These are phyloP conservation scores for Pelecanoides urinatrix DNA, from an alignment of 2,113 vertebrate species.

Conservation along the genomic window DNA sequence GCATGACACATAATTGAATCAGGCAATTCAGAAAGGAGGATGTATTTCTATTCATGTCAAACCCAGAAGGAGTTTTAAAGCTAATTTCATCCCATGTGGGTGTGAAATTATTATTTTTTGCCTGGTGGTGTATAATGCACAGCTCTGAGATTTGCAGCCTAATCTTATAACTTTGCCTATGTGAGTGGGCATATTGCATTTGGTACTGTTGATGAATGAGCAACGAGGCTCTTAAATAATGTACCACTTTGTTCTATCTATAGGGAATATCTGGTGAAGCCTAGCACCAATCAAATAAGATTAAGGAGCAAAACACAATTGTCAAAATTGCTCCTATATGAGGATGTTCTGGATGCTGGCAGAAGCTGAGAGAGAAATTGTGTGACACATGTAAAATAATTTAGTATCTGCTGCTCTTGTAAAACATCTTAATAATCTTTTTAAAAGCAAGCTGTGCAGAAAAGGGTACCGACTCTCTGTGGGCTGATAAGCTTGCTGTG, in stretches of 20 bases:
- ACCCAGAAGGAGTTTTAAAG: background rate
- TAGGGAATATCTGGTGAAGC: background rate
- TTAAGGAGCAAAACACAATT: background rate
- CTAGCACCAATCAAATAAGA: background rate
- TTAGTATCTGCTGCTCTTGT: background rate
- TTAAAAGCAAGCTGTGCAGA: background rate
- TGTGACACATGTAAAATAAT: background rate
- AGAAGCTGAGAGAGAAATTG: background rate
- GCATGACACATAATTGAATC: background rate
- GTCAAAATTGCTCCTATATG: background rate
- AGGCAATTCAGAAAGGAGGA: background rate
- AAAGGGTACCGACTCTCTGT: background rate
- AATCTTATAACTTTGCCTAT: background rate
- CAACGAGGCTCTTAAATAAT: background rate
- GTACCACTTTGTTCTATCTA: background rate
- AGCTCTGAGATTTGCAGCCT: background rate
- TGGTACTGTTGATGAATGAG: background rate
- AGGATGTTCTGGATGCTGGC: background rate
- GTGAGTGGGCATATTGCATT: background rate
- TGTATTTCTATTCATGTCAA: background rate
- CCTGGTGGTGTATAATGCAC: background rate
- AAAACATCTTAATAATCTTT: background rate
- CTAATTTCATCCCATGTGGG: background rate
- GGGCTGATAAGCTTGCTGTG: background rate
- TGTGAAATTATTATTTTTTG: background rate